Percentiles rank a stretch among this genome's conserved stretches.
phyloP scores from a whole-genome alignment of 2,888 invertebrate species.

The Lacanobia oleracea region DNA sequence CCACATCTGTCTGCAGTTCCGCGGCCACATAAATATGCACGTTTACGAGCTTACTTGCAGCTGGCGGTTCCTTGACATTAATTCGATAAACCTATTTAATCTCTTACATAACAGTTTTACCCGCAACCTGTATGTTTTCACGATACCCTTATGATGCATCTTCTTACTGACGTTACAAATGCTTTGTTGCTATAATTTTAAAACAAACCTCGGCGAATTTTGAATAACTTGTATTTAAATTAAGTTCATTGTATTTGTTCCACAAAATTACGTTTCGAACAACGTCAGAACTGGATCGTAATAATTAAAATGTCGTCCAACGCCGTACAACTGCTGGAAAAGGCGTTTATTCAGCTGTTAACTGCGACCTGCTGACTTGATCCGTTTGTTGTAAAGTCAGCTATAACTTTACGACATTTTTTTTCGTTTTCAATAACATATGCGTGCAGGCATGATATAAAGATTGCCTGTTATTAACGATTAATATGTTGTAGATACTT shows the following conservation, averaged over 20 bases:
- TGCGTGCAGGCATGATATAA: neutral
- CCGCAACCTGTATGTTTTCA: conserved; percentile 21
- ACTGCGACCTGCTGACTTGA: neutral
- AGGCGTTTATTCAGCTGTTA: conserved; percentile 42
- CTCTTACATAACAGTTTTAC: conserved; percentile 10
- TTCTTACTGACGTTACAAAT: neutral
- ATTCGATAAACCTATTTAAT: conserved; percentile 56
- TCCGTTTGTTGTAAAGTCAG: conserved; percentile 5
- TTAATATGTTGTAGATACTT: neutral
- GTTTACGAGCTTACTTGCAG: conserved; percentile 56
- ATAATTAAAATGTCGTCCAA: conserved; percentile 20
- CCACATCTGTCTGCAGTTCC: conserved; percentile 44
- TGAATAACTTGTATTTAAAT: neutral
- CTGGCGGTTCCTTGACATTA: conserved; percentile 52
- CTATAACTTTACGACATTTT: neutral
- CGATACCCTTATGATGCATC: neutral
- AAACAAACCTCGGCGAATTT: neutral
- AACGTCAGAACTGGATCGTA: conserved; percentile 1
- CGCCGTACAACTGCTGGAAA: conserved; percentile 12
- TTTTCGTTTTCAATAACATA: neutral
- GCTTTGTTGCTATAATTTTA: neutral
- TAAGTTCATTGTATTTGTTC: conserved; percentile 12
- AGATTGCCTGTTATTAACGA: neutral
- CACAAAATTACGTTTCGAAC: conserved; percentile 1
- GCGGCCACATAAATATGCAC: conserved; percentile 42